Conservation (phyloP, 2,113 vertebrate species). For the Castor canadensis region DNA sequence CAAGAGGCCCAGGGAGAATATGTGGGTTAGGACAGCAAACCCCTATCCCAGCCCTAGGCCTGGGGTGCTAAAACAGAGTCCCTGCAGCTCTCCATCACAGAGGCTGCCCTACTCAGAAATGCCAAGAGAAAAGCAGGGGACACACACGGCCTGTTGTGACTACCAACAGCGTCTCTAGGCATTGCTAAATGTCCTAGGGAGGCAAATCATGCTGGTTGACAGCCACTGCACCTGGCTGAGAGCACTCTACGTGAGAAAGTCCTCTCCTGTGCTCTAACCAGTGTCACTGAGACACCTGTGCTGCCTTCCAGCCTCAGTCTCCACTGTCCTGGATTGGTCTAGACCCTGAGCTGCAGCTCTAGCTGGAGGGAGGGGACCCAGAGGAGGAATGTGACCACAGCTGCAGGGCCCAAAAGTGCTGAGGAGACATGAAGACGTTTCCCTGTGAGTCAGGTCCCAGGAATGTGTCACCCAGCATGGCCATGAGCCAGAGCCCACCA, state of each 20-base stretch:
- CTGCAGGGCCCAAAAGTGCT: conserved; percentile 67
- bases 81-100: background rate
- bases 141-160: background rate
- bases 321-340: background rate
- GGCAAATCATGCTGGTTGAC: background rate
- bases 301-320: background rate
- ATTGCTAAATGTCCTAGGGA: background rate
- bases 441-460: conserved; percentile 74
- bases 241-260: fast-evolving
- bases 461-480: conserved; percentile 77
- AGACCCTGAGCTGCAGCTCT: fast-evolving
- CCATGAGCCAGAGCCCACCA: conserved; percentile 60
- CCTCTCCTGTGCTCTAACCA: background rate
- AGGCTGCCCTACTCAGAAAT: background rate
- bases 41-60: background rate
- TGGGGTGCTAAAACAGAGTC: background rate
- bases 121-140: background rate
- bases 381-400: conserved; percentile 60
- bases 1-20: background rate
- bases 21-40: background rate
- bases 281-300: background rate
- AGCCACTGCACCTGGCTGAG: background rate
- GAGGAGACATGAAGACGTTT: conserved; percentile 69
- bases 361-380: background rate
- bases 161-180: background rate